A percentile compares a stretch with the other conserved stretches of the same genome.
Conservation (phyloP, 2,888 invertebrate species). For the Xestobium rufovillosum region DNA sequence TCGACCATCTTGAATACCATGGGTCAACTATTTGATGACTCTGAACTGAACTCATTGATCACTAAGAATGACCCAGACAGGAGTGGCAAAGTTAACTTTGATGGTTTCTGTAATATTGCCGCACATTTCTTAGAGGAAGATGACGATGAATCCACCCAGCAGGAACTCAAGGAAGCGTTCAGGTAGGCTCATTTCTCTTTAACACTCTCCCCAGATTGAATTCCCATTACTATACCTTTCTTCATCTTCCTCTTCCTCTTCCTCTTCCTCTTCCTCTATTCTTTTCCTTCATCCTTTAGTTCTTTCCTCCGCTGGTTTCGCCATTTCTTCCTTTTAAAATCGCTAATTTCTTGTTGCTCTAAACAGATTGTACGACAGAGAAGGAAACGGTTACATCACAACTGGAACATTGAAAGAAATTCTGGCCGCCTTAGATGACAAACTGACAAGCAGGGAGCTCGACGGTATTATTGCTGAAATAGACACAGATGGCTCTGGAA, state of each 20-base stretch:
- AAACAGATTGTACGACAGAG: slow-evolving; percentile 88
- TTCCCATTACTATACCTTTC: too few species aligned
- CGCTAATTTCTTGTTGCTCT: too few species aligned
- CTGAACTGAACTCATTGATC: slow-evolving; percentile 81
- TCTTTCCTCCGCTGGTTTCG: too few species aligned
- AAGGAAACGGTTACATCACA: slow-evolving; percentile 91
- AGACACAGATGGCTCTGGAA: slow-evolving; percentile 96
- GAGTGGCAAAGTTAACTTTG: slow-evolving; percentile 87
- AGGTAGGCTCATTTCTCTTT: slow-evolving; percentile 45
- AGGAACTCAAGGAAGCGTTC: slow-evolving; percentile 96
- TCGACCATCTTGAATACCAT: slow-evolving; percentile 89
- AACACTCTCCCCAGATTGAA: too few species aligned
- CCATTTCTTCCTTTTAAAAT: too few species aligned
- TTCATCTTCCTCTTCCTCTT: too few species aligned
- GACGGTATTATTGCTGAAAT: slow-evolving; percentile 98
- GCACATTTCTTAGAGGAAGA: slow-evolving; percentile 93
- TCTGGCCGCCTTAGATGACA: slow-evolving; percentile 86
- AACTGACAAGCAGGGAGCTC: slow-evolving; percentile 83
- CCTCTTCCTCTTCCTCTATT: too few species aligned
- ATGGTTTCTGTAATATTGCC: slow-evolving; percentile 87
- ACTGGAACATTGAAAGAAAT: slow-evolving; percentile 90
- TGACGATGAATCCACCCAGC: slow-evolving; percentile 92
- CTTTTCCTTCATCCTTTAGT: too few species aligned
- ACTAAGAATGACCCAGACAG: slow-evolving; percentile 88
- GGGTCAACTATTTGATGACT: slow-evolving; percentile 91